Conservation (phyloP, 2,113 vertebrate species). For the Poicephalus meyeri region DNA sequence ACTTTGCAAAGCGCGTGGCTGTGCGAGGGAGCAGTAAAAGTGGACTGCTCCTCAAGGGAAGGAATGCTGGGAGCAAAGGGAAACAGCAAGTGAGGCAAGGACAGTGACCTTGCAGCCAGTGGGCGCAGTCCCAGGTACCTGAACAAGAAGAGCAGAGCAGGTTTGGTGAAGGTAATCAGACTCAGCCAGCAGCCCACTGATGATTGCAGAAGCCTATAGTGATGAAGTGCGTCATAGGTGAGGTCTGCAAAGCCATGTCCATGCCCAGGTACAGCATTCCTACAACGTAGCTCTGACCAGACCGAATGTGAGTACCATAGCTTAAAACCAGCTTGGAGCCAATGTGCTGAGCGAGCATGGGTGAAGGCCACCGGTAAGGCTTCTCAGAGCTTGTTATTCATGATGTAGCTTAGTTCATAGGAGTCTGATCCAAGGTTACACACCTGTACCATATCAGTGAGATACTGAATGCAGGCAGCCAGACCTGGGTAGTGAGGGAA, state of each 20-base stretch:
- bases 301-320: background rate
- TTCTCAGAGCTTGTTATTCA: background rate
- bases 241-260: background rate
- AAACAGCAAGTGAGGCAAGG: background rate
- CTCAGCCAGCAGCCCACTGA: background rate
- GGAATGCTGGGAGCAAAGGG: background rate
- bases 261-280: background rate
- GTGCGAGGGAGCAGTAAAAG: background rate
- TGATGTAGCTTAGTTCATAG: background rate
- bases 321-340: background rate
- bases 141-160: background rate
- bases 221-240: background rate
- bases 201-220: background rate
- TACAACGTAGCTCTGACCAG: background rate
- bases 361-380: background rate
- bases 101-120: background rate
- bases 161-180: background rate
- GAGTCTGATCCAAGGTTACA: background rate
- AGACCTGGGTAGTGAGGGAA: background rate
- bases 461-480: background rate
- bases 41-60: background rate
- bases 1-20: background rate
- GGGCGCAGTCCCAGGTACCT: background rate
- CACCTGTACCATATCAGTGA: background rate
- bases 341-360: background rate